Evolutionary conservation across 2,113 vertebrate species (phyloP).

Genomic region (Harpagus bidentatus): DNA sequence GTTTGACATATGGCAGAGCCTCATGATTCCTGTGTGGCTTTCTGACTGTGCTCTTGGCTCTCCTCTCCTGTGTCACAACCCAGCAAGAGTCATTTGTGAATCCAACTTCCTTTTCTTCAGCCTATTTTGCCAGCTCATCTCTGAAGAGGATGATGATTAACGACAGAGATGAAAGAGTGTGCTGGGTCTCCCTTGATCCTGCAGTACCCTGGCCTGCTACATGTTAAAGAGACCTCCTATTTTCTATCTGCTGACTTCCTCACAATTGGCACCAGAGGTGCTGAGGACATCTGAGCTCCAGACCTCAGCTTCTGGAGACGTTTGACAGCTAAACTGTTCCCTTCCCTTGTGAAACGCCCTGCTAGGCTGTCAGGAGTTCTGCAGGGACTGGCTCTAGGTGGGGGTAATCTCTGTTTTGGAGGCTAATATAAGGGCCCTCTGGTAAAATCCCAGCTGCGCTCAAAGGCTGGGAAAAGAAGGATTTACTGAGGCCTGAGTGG

Average conservation of each 20-base stretch:
- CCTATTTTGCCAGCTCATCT: neutral
- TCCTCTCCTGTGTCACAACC: neutral
- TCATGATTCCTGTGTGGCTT: neutral
- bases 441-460: neutral
- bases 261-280: neutral
- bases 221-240: accelerated
- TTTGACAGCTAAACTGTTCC: neutral
- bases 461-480: neutral
- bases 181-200: neutral
- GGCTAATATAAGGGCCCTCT: neutral
- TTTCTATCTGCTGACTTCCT: neutral
- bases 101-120: neutral
- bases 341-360: neutral
- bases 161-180: neutral
- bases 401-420: neutral
- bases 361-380: neutral
- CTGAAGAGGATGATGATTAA: neutral
- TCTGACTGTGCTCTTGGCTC: neutral
- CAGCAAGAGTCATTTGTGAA: neutral
- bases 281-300: neutral
- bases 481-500: neutral
- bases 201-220: accelerated
- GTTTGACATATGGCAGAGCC: neutral
- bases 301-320: neutral
- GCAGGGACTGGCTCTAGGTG: neutral